Base-by-base conservation (phyloP, 53 echinoderm and acorn worm genomes). In the Actinopyga echinites region DNA sequence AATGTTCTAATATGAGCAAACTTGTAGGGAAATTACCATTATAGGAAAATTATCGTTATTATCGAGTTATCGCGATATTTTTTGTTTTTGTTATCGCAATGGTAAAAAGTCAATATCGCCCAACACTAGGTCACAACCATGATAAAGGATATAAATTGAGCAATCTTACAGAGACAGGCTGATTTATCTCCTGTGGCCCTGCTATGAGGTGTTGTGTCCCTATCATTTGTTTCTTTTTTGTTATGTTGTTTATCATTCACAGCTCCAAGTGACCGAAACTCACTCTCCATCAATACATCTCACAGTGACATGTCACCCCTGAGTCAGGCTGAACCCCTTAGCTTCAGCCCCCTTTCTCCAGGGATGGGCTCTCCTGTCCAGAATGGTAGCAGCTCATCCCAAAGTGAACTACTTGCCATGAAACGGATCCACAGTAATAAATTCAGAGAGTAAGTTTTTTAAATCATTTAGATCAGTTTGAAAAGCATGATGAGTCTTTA, bases 241-340 rank as follows among this genome's bases (percentile, higher is more conserved):
- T 40, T 40, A 40, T 10, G 10, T 8, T 59, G 35, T 22, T 34
- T 49, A 82, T 44, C 32, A 23, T 65, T 33, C 7, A 30, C 80
- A 96, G 96, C 93, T 66, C 83, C 89, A 26, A 96, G 96, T 90
- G 96, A 96, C 38, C 83, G 93, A 66, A 93, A 92, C 56, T 90
- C 92, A 30, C 84, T 91, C 74, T 88, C 91, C 28, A 87, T 96
- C 88, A 93, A 79, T 56, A 88, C 90, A 12, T 93, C 93, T 23
- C 96, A 96, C 86, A 96, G 96, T 90, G 96, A 96, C 87, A 90
- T 93, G 56, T 96, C 96, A 86, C 96, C 96, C 31, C 62, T 96
- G 26, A 93, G 93, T 66, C 93, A 93, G 93, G 87, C 86, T 88
- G 92, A 92, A 25, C 96, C 93, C 4, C 88, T 96, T 73, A 96